phyloP scores from a whole-genome alignment of 1,140 invertebrate species.

The Cydia strobilella region DNA sequence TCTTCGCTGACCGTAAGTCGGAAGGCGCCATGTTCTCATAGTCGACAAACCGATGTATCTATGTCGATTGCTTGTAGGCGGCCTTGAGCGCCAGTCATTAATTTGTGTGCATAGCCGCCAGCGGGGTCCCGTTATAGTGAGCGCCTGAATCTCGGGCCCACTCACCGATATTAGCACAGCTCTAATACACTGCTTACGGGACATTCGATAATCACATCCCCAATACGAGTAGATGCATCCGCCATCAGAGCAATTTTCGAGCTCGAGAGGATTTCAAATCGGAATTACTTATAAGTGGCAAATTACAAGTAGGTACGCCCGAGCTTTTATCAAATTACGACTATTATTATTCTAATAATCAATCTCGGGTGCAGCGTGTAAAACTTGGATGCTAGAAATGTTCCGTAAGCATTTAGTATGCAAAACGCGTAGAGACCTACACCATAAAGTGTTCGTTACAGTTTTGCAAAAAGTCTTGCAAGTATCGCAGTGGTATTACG shows the following conservation, averaged over 20 bases:
- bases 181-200: slow-evolving; percentile 41
- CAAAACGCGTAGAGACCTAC: slow-evolving; percentile 13
- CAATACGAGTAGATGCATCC: slow-evolving; percentile 31
- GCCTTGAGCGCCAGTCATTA: slow-evolving; percentile 76
- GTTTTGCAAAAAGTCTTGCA: slow-evolving; percentile 15
- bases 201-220: slow-evolving; percentile 42
- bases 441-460: slow-evolving; percentile 15
- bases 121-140: slow-evolving; percentile 66
- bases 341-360: slow-evolving; percentile 10
- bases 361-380: slow-evolving; percentile 17
- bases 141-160: slow-evolving; percentile 63
- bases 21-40: slow-evolving; percentile 69
- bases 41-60: slow-evolving; percentile 74
- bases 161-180: slow-evolving; percentile 51
- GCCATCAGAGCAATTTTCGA: slow-evolving; percentile 17
- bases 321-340: neutral
- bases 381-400: slow-evolving; percentile 11
- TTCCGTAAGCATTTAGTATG: slow-evolving; percentile 14
- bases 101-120: slow-evolving; percentile 74
- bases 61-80: slow-evolving; percentile 75
- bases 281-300: slow-evolving; percentile 11
- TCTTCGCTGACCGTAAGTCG: slow-evolving; percentile 53
- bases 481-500: neutral
- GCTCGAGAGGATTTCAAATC: slow-evolving; percentile 12
- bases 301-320: neutral